Evolutionary conservation across 2,797 vertebrate species (phyloP).

Genomic region (Esox lucius): DNA sequence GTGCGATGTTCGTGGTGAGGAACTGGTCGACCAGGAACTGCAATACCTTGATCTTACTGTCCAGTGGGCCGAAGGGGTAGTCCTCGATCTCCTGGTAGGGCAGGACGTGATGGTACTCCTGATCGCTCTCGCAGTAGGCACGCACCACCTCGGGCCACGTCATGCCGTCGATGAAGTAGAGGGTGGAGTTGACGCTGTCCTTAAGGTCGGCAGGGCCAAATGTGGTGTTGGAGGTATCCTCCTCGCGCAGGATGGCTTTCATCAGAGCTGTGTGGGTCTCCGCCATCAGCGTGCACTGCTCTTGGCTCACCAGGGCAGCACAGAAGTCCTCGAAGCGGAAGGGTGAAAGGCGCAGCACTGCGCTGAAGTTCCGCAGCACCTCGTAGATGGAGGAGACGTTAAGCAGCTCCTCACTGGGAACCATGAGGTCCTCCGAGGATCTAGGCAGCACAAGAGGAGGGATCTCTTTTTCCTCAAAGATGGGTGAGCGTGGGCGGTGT

Average conservation of each 20-base stretch:
- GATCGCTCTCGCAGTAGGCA: constrained; percentile 96
- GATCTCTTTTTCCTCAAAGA: constrained; percentile 93
- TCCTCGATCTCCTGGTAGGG: constrained; percentile 90
- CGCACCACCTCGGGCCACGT: constrained; percentile 97
- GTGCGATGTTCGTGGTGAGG: constrained; percentile 95
- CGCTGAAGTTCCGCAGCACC: constrained; percentile 95
- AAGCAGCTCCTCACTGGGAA: constrained; percentile 90
- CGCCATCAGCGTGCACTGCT: constrained; percentile 96
- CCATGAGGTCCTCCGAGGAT: constrained; percentile 94
- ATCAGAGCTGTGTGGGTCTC: constrained; percentile 93
- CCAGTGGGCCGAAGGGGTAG: constrained; percentile 91
- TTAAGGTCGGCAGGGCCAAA: constrained; percentile 98
- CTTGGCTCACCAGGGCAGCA: constrained; percentile 90
- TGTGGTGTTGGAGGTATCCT: constrained; percentile 97
- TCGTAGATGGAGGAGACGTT: constrained; percentile 92
- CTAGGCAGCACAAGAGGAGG: constrained; percentile 88
- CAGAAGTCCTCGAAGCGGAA: constrained; percentile 99
- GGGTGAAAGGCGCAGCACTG: constrained; percentile 92
- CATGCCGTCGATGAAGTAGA: constrained; percentile 98
- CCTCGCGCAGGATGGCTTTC: constrained; percentile 94
- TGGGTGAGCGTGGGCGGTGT: constrained; percentile 88
- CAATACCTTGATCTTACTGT: constrained; percentile 93
- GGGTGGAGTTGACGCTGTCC: constrained; percentile 96
- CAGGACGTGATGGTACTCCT: constrained; percentile 91
- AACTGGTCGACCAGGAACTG: constrained; percentile 98